A percentile compares a stretch with the other conserved stretches of the same genome.
Evolutionary conservation across 2,113 vertebrate genomes (phyloP).

Genomic region (human): GRCh38 chr6:67393001-67393500

Average conservation of each 20-base stretch:
- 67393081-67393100: not conserved
- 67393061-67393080: not conserved
- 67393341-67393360: not conserved
- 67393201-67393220: not conserved
- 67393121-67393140: not conserved
- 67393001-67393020: not conserved
- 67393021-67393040: not conserved
- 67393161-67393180: not conserved
- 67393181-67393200: not conserved
- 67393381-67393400: not conserved
- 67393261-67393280: not conserved
- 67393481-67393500: no score
- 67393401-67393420: not conserved
- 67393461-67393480: no score
- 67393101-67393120: not conserved
- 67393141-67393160: not conserved
- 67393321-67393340: not conserved
- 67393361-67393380: not conserved
- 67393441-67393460: not conserved
- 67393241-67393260: not conserved
- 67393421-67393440: not conserved
- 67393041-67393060: not conserved
- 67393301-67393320: not conserved
- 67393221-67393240: not conserved
- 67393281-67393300: not conserved